These are phyloP conservation scores for Catocala sponsa DNA, from an alignment of 2,888 invertebrate species.

Conservation along the genomic window DNA sequence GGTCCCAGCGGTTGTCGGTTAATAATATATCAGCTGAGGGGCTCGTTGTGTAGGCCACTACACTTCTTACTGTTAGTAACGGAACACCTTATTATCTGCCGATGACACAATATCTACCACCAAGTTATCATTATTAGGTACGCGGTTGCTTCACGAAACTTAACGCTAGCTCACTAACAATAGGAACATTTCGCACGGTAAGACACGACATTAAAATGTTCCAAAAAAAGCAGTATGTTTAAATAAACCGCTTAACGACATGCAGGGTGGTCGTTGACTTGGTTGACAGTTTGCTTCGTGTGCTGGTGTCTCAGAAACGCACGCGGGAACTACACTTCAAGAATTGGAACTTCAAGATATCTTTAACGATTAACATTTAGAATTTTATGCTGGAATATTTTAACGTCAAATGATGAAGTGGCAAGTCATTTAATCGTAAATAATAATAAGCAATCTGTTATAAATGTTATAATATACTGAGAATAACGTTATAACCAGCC, in stretches of 20 bases:
- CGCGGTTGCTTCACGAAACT: slow-evolving; percentile 25
- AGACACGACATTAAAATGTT: slow-evolving; percentile 25
- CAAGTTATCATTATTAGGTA: slow-evolving; percentile 27
- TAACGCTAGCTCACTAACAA: slow-evolving; percentile 37
- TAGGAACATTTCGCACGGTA: slow-evolving; percentile 38
- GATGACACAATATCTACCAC: slow-evolving; percentile 62
- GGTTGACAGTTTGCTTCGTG: background rate
- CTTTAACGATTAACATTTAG: too few relatives aligned
- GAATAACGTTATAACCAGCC: too few relatives aligned
- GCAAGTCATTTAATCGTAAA: too few relatives aligned
- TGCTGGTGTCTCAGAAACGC: slow-evolving; percentile 1
- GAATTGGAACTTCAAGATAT: too few relatives aligned
- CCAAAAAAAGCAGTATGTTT: slow-evolving; percentile 18
- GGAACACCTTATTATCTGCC: slow-evolving; percentile 73
- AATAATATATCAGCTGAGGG: slow-evolving; percentile 69
- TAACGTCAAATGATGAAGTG: too few relatives aligned
- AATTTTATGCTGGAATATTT: too few relatives aligned
- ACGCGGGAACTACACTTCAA: background rate
- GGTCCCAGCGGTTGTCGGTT: slow-evolving; percentile 61
- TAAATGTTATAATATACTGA: too few relatives aligned
- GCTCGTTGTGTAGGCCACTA: slow-evolving; percentile 68
- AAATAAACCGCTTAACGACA: slow-evolving; percentile 30
- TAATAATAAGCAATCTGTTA: too few relatives aligned
- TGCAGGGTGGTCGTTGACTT: slow-evolving; percentile 2
- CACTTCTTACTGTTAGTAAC: slow-evolving; percentile 76